These are phyloP conservation scores for Zoanthus sansibaricus DNA, from an alignment of 92 coral and sea anemone genomes.

Conservation along the genomic window DNA sequence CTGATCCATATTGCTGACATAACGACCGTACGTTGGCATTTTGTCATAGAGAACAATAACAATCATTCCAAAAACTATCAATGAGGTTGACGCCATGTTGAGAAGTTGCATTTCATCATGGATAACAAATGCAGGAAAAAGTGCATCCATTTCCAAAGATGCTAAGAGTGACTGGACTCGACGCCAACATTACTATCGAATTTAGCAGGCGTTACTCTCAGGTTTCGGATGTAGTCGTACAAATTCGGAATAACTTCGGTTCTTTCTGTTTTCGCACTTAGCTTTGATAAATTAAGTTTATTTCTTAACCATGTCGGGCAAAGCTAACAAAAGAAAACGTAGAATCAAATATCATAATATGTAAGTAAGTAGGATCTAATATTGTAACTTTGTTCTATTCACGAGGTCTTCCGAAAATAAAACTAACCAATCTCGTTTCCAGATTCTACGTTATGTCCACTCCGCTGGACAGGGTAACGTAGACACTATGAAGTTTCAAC, in stretches of 20 bases:
- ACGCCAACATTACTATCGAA: neutral
- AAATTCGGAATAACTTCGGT: neutral
- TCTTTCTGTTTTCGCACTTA: neutral
- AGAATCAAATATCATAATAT: neutral
- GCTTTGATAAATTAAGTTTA: neutral
- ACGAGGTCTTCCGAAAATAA: conserved; percentile 12
- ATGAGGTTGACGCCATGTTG: conserved; percentile 53
- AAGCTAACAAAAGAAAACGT: neutral
- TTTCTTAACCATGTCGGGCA: neutral
- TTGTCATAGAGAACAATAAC: conserved; percentile 61
- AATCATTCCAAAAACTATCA: conserved; percentile 61
- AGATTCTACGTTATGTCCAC: no score
- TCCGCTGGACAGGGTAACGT: no score
- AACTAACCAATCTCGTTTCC: neutral
- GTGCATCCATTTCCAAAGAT: conserved; percentile 36
- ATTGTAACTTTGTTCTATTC: neutral
- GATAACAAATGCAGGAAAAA: conserved; percentile 39
- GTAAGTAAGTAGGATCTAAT: neutral
- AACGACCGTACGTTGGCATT: conserved; percentile 80
- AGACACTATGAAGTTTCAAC: neutral
- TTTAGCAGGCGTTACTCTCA: conserved; percentile 12
- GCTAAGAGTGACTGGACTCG: neutral
- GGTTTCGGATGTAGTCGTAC: conserved; percentile 1
- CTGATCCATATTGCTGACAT: conserved; percentile 52
- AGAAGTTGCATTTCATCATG: conserved; percentile 72